phyloP scores from a whole-genome alignment of 2,888 invertebrate genomes.

The Polymixis lichenea region DNA sequence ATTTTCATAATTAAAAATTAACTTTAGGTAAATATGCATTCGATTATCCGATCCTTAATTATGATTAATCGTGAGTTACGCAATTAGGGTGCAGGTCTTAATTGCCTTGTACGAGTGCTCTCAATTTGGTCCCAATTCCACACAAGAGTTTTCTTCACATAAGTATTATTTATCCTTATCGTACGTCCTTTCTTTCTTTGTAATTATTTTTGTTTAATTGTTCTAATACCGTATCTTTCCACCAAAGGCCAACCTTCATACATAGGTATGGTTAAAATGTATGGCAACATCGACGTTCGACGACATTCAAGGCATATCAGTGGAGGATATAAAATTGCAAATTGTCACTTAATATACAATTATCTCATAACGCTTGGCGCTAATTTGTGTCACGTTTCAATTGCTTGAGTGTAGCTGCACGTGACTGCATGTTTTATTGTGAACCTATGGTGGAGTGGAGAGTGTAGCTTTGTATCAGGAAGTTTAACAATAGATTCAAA shows the following conservation, averaged over 20 bases:
- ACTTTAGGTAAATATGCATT: too few species aligned
- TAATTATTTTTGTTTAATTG: constrained; percentile 9
- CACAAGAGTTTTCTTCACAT: constrained; percentile 15
- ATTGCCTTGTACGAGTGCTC: constrained; percentile 24
- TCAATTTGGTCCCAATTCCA: constrained; percentile 26
- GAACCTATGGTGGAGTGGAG: not conserved
- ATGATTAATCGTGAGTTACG: too few species aligned
- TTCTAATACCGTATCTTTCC: constrained; percentile 30
- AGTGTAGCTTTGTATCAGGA: not conserved
- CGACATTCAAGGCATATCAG: constrained; percentile 49
- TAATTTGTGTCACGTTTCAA: constrained; percentile 65
- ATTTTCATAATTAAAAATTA: too few species aligned
- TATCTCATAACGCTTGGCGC: constrained; percentile 49
- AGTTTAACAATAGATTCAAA: not conserved
- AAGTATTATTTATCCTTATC: constrained; percentile 9
- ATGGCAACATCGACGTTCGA: not conserved
- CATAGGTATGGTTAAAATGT: constrained; percentile 14
- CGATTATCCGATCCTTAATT: too few species aligned
- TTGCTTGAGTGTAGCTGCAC: constrained; percentile 49
- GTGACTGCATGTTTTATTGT: constrained; percentile 44
- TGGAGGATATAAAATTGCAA: constrained; percentile 66
- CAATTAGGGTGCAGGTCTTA: not conserved
- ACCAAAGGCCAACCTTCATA: constrained; percentile 10
- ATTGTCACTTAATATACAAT: constrained; percentile 64
- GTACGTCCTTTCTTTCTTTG: constrained; percentile 18